Conservation (phyloP, 2,113 vertebrate genomes). For the Orcinus orca region DNA sequence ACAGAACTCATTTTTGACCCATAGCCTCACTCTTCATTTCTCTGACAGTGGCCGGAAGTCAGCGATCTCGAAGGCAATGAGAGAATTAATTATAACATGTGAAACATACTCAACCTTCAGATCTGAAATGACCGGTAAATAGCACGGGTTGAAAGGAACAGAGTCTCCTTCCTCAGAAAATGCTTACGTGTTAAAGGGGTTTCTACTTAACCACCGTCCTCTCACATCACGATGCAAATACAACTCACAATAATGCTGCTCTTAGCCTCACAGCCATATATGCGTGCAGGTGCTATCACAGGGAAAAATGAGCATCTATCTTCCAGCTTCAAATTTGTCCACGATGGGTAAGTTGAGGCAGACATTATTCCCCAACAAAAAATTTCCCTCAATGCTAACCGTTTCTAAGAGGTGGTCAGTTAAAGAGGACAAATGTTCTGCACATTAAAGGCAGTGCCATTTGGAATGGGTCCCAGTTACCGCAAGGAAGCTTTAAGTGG, state of each 20-base stretch:
- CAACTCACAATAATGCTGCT: neutral
- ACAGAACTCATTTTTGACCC: constrained; percentile 29
- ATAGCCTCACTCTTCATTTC: constrained; percentile 17
- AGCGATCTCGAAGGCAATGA: constrained; percentile 3
- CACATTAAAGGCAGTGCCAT: constrained; percentile 48
- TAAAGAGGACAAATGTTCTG: constrained; percentile 67
- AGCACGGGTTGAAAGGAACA: neutral
- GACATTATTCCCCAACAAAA: constrained; percentile 80
- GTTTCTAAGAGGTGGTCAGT: constrained; percentile 75
- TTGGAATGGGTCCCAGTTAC: constrained; percentile 28
- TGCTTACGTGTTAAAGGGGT: neutral
- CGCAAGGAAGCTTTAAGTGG: neutral
- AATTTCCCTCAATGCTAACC: constrained; percentile 81
- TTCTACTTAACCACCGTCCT: neutral
- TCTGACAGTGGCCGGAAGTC: constrained; percentile 15
- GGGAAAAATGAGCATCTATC: constrained; percentile 74
- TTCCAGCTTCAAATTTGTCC: constrained; percentile 75
- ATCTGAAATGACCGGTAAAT: constrained; percentile 33
- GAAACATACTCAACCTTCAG: constrained; percentile 16
- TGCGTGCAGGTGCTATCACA: constrained; percentile 59
- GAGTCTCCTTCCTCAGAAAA: neutral
- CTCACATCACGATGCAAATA: neutral
- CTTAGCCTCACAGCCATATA: neutral
- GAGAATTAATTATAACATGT: constrained; percentile 49
- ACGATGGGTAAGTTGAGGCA: constrained; percentile 78